Evolutionary conservation across 2,888 invertebrate genomes (phyloP).

Genomic region (Pocota personata): DNA sequence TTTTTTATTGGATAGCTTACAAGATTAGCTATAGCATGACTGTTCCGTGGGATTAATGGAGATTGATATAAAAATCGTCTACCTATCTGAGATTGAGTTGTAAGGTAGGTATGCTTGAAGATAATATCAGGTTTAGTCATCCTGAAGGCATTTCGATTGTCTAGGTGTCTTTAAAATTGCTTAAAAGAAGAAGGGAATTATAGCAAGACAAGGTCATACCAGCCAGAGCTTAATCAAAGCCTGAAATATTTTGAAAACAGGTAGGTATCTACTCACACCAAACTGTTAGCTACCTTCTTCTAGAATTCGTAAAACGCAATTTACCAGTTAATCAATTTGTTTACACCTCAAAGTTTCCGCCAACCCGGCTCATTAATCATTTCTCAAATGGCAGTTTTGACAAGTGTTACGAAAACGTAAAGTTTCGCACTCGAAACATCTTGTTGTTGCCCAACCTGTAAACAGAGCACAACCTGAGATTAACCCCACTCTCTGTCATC

Average conservation of each 20-base stretch:
- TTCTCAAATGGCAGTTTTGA: conserved; percentile 8
- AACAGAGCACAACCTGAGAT: conserved; percentile 24
- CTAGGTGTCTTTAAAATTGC: too few species aligned
- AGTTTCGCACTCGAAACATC: conserved; percentile 29
- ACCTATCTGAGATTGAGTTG: too few species aligned
- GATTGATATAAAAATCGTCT: neutral
- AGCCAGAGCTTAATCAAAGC: too few species aligned
- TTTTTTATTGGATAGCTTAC: neutral
- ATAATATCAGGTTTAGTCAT: too few species aligned
- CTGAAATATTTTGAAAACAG: too few species aligned
- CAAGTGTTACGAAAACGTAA: conserved; percentile 21
- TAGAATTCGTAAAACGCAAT: neutral
- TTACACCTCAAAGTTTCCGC: neutral
- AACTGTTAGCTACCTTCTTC: neutral
- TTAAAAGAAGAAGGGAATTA: too few species aligned
- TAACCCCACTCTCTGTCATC: neutral
- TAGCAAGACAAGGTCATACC: too few species aligned
- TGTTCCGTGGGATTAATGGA: neutral
- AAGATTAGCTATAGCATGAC: neutral
- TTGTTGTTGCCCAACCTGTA: conserved; percentile 11
- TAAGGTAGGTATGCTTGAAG: too few species aligned
- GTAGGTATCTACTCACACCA: neutral
- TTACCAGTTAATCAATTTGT: conserved; percentile 10
- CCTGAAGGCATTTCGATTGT: too few species aligned
- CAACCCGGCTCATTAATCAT: conserved; percentile 33